Evolutionary conservation across 2,797 vertebrate species (phyloP), one percentile per base, ranked within the genome.

Genomic region (Lindbergichthys nudifrons): DNA sequence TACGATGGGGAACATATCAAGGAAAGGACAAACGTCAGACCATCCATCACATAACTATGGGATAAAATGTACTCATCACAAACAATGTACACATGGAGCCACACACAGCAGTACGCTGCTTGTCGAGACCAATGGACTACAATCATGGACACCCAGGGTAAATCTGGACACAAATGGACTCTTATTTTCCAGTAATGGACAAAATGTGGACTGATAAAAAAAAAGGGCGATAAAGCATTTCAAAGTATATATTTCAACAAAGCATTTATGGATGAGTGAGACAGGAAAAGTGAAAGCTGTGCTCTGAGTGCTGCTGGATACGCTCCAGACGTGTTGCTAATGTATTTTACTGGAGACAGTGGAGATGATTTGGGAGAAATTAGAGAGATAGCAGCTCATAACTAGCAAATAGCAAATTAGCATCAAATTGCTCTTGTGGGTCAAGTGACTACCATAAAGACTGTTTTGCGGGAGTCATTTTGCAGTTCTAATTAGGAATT

Each of bases 401-500:
- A 89, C 87, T 89, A 92, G 88, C 83, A 88, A 87, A 88, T 92
- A 91, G 92, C 81, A 92, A 92, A 93, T 91, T 92, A 93, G 90
- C 84, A 76, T 92, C 83, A 85, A 89, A 93, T 87, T 89, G 91
- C 93, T 94, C 90, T 88, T 89, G 85, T 93, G 90, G 92, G 90
- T 93, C 87, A 88, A 90, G 85, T 93, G 86, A 70, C 84, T 56
- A 85, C 78, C 86, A 86, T 72, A 60, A 84, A 79, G 89, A 84
- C 79, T 84, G 82, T 91, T 93, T 86, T 87, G 70, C 64, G 65
- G 77, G 85, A 92, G 78, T 92, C 83, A 84, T 94, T 94, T 93
- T 87, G 87, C 92, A 92, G 87, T 90, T 93, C 88, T 89, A 90
- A 95, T 93, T 95, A 94, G 90, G 85, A 83, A 88, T 81, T 88